Evolutionary conservation across 2,797 vertebrate genomes (phyloP).

Genomic region (Oceanodroma leucorhoa): DNA sequence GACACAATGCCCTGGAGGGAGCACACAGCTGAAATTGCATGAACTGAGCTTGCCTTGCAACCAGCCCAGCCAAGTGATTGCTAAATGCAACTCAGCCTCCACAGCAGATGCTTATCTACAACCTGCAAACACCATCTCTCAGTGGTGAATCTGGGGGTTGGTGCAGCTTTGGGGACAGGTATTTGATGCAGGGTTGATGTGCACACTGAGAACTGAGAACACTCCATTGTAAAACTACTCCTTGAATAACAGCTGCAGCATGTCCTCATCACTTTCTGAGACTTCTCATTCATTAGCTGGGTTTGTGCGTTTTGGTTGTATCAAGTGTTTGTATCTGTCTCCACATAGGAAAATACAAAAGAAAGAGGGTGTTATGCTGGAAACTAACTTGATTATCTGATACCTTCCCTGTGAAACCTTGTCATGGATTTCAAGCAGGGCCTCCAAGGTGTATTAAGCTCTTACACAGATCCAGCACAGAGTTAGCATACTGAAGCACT

Average conservation of each 20-base stretch:
- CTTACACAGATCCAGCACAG: neutral
- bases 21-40: neutral
- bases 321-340: neutral
- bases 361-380: neutral
- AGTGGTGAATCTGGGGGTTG: neutral
- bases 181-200: neutral
- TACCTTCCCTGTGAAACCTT: neutral
- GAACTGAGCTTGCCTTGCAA: neutral
- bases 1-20: conserved; percentile 28
- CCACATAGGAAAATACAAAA: neutral
- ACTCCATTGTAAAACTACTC: neutral
- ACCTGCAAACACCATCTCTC: neutral
- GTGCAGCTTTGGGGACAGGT: neutral
- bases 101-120: neutral
- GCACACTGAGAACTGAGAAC: neutral
- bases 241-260: neutral
- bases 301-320: neutral
- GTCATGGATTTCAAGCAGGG: neutral
- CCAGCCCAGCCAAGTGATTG: neutral
- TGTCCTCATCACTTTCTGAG: neutral
- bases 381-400: neutral
- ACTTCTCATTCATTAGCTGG: neutral
- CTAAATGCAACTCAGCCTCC: neutral
- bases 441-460: neutral
- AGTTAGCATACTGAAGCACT: neutral